Conservation (phyloP, 2,113 vertebrate species). For the Scytalopus superciliaris region DNA sequence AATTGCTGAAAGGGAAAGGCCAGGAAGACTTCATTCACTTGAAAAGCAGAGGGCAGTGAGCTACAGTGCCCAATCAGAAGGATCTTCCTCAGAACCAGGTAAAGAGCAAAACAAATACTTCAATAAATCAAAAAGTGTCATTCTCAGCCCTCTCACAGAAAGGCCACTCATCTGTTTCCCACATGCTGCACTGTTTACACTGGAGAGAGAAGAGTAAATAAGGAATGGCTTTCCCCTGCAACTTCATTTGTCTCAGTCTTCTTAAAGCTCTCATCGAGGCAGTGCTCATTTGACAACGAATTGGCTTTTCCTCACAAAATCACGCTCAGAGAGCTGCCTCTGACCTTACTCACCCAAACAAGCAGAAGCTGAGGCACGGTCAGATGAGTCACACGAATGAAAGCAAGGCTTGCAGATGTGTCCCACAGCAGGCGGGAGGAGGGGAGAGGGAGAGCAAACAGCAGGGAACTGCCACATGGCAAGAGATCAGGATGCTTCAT, state of each 20-base stretch:
- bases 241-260: background rate
- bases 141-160: background rate
- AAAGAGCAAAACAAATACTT: background rate
- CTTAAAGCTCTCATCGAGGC: background rate
- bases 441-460: background rate
- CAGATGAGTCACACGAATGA: background rate
- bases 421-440: background rate
- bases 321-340: background rate
- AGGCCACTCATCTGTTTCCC: background rate
- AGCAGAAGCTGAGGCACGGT: fast-evolving
- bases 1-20: background rate
- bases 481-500: background rate
- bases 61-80: background rate
- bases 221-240: background rate
- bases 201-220: background rate
- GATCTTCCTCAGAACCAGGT: background rate
- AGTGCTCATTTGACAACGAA: background rate
- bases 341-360: background rate
- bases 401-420: background rate
- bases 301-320: background rate
- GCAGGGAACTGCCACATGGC: background rate
- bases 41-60: background rate
- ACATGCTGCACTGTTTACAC: background rate
- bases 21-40: background rate
- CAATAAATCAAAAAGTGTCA: background rate